Conservation (phyloP, 2,113 vertebrate species). For the Hippocampus barbouri region DNA sequence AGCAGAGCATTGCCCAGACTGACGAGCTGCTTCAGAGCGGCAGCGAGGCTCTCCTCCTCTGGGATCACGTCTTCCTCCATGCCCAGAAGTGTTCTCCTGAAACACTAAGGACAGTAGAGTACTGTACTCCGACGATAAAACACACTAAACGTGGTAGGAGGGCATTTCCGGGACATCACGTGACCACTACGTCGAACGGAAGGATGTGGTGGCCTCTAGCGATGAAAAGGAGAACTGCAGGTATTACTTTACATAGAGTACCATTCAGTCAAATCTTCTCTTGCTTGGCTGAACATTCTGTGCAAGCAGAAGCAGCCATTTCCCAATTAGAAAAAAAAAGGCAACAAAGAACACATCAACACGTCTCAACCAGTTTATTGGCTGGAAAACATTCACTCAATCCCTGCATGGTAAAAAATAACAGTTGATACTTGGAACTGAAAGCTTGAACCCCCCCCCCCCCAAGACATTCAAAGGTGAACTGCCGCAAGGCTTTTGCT, state of each 20-base stretch:
- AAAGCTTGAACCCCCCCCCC: too few relatives aligned
- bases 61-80: slow-evolving; percentile 43
- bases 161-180: not conserved
- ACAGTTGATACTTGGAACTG: not conserved
- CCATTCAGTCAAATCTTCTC: not conserved
- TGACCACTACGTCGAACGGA: not conserved
- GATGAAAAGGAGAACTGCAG: not conserved
- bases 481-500: not conserved
- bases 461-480: not conserved
- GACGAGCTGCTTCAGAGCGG: slow-evolving; percentile 35
- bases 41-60: slow-evolving; percentile 24
- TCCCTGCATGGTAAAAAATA: not conserved
- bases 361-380: not conserved
- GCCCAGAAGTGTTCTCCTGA: not conserved
- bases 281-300: not conserved
- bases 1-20: slow-evolving; percentile 36
- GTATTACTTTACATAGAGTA: not conserved
- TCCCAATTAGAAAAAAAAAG: not conserved
- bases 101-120: not conserved
- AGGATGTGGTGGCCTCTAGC: not conserved
- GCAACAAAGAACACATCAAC: not conserved
- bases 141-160: too few relatives aligned
- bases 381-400: not conserved
- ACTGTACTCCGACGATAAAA: not conserved
- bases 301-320: not conserved